Conservation (phyloP, 2,888 invertebrate species). For the Malthinus seriepunctatus region DNA sequence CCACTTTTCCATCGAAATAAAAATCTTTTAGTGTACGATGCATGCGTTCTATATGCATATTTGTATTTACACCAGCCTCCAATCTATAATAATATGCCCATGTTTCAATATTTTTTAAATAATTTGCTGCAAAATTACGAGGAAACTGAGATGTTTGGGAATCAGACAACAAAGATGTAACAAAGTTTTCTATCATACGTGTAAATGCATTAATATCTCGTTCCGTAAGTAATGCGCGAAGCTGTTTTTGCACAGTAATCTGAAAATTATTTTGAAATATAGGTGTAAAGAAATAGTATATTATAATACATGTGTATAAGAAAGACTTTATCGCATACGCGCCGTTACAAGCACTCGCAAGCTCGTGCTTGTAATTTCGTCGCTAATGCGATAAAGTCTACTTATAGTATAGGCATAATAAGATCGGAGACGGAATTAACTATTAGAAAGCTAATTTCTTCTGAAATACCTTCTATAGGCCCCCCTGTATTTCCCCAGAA, state of each 20-base stretch:
- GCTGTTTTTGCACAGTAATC: constrained; percentile 22
- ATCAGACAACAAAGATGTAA: constrained; percentile 21
- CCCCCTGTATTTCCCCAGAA: no score
- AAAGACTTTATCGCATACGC: no score
- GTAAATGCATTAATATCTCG: constrained; percentile 25
- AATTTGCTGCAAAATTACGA: constrained; percentile 27
- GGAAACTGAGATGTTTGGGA: constrained; percentile 28
- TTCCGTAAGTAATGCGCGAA: constrained; percentile 29
- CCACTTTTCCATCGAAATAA: constrained; percentile 34
- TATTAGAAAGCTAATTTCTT: no score
- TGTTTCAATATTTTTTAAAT: constrained; percentile 15
- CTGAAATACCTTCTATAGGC: no score
- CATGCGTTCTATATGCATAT: constrained; percentile 38
- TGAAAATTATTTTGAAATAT: no score
- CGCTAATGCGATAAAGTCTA: no score
- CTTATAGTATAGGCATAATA: no score
- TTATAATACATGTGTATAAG: no score
- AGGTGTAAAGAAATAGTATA: no score
- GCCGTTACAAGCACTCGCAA: no score
- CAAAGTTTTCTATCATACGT: constrained; percentile 16
- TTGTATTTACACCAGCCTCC: constrained; percentile 34
- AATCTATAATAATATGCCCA: constrained; percentile 36
- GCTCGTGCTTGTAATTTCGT: no score
- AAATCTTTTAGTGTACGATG: constrained; percentile 34
- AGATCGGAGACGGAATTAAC: no score